Base-by-base conservation (phyloP, 2,797 vertebrate genomes). In the Apogon hyalosoma region DNA sequence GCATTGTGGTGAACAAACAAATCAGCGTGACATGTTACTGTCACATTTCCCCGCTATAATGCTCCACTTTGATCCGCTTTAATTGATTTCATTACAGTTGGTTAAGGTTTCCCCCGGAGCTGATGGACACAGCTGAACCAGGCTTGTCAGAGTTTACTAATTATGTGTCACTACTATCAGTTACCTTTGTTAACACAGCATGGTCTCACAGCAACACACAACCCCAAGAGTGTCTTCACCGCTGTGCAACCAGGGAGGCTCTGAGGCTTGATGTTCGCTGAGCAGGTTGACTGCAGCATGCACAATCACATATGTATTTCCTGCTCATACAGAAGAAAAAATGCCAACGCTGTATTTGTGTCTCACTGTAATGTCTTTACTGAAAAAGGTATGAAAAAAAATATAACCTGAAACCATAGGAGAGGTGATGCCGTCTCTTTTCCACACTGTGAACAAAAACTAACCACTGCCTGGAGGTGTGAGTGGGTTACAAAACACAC, bases 61-160 rank as follows among this genome's bases (percentile, higher is more conserved):
- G 74, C 57, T 57, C 63, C 14, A 13, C 61, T 75, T 55, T 74
- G 73, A 88, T 83, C 36, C 15, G 14, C 39, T 54, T 33, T 80
- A 84, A 87, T 83, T 71, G 62, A 80, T 75, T 73, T 77, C 28
- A 75, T 81, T 82, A 73, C 19, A 77, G 63, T 61, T 41, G 57
- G 62, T 86, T 76, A 73, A 36, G 47, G 28, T 48, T 38, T 36
- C 63, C 15, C 8, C 7, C 46, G 13, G 45, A 21, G 50, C 72
- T 58, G 68, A 64, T 6, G 15, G 51, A 75, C 46, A 55, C 72
- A 61, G 59, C 64, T 71, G 61, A 63, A 55, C 10, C 46, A 24
- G 43, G 52, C 50, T 54, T 83, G 65, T 77, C 64, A 50, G 21
- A 43, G 53, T n/a, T 50, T 8, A 24, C 55, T 83, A 78, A 90